phyloP scores from a whole-genome alignment of 37 sponge, comb jelly and placozoan species.

The Dysidea cf. avara region DNA sequence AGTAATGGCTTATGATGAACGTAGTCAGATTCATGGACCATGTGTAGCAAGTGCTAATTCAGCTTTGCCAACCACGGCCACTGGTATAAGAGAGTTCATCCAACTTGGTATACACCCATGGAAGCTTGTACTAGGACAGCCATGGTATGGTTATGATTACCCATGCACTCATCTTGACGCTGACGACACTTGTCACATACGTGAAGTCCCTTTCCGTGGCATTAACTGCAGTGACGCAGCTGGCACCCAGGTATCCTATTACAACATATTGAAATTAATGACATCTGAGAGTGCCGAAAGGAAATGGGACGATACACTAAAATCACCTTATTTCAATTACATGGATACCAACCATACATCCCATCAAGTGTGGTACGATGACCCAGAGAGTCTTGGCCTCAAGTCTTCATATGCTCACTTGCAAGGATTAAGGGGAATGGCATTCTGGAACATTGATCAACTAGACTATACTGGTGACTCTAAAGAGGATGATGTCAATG shows the following conservation, averaged over 20 bases:
- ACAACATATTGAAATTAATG: conserved; percentile 8
- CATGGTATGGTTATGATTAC: conserved; percentile 94
- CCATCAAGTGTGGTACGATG: conserved; percentile 90
- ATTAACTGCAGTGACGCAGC: conserved; percentile 86
- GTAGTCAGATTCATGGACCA: conserved; percentile 68
- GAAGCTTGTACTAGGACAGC: conserved; percentile 75
- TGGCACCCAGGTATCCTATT: conserved; percentile 49
- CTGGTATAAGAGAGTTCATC: conserved; percentile 45
- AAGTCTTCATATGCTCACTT: conserved; percentile 61
- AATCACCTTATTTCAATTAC: conserved; percentile 58
- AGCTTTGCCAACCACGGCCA: conserved; percentile 33
- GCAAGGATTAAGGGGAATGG: conserved; percentile 55
- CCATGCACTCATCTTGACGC: conserved; percentile 38
- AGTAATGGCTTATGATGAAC: conserved; percentile 90
- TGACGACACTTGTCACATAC: conserved; percentile 50
- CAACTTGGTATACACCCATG: conserved; percentile 44
- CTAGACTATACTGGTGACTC: conserved; percentile 44
- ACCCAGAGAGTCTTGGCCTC: conserved; percentile 68
- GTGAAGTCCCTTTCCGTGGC: conserved; percentile 61
- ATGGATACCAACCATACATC: conserved; percentile 8
- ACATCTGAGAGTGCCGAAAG: conserved; percentile 5
- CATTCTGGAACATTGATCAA: conserved; percentile 70
- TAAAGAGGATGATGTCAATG: background rate
- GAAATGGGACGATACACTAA: conserved; percentile 41
- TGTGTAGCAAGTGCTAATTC: conserved; percentile 87